phyloP scores from a whole-genome alignment of 1,140 invertebrate genomes.

The Lepidurus apus region DNA sequence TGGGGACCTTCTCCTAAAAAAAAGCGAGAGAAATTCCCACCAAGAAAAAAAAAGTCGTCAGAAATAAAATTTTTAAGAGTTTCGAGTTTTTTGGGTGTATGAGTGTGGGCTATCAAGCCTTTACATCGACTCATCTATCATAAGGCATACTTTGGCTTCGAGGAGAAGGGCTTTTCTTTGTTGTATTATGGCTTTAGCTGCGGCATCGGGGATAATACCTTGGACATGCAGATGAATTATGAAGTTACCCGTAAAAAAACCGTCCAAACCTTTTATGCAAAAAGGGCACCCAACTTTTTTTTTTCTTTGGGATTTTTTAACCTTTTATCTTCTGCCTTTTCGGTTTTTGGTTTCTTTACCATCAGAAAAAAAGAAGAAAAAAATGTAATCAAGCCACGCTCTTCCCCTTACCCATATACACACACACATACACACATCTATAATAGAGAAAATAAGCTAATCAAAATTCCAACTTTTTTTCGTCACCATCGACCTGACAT shows the following conservation, averaged over 20 bases:
- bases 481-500: not conserved
- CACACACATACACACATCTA: not conserved
- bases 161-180: not conserved
- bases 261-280: conserved; percentile 19
- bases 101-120: not conserved
- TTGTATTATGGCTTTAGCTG: conserved; percentile 2
- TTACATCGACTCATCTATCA: conserved; percentile 6
- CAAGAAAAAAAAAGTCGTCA: not conserved
- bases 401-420: not conserved
- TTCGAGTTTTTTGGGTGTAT: no score
- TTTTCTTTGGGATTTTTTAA: not conserved
- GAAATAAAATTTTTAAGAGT: no score
- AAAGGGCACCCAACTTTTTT: conserved; percentile 19
- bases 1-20: not conserved
- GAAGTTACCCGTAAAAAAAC: not conserved
- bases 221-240: conserved; percentile 9
- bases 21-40: not conserved
- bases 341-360: not conserved
- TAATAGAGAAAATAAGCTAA: conserved; percentile 1
- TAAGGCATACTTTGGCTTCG: not conserved
- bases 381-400: not conserved
- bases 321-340: not conserved
- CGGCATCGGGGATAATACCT: conserved; percentile 2
- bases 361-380: not conserved
- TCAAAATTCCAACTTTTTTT: not conserved